Base-by-base conservation (phyloP, 30 jellyfish, hydroid and myxozoan species). In the Rhopilema esculentum region DNA sequence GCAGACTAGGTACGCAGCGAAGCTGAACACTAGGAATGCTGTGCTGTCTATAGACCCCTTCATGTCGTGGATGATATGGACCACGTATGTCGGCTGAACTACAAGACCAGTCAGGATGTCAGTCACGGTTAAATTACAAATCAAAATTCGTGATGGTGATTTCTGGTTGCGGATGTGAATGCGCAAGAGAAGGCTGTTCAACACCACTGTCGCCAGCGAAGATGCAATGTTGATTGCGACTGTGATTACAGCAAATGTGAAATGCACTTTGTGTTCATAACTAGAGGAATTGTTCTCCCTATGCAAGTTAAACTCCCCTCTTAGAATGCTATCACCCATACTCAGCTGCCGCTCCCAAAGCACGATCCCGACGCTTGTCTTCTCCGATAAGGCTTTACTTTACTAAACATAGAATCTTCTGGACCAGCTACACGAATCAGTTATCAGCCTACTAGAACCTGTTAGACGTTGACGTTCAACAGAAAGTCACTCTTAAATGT, bases 41-140 rank as follows among this genome's bases (percentile, higher is more conserved):
- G 53, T 48, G 84, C 52, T 22, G 79, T 33, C 67, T 31, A 49
- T 15, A 23, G 20, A 12, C 1, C 89, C 85, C 32, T 32, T 30
- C 4, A 86, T 19, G 33, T 86, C 89, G 20, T 62, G 8, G 31
- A 86, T 49, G 66, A 86, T 77, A 26, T 86, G 89, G 1, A 77
- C 95, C 4, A 73, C 88, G 74, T 70, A 86, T 16, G 72, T 31
- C 31, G 95, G 89, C 70, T 86, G 95, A 4, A 75, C 89, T 68
- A 86, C 27, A 23, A 76, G 77, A 17, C 95, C 95, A 0, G 95
- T 74, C 25, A 86, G 73, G 4, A 75, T 19, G 29, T 86, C 95
- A 1, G 89, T 69, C 12, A 28, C 84, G 18, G 85, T 67, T 19
- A 86, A 48, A 26, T 76, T 86, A 77, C 89, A 65, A 1, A 86